phyloP scores from a whole-genome alignment of 2,888 invertebrate species.

The Tiliacea aurago region DNA sequence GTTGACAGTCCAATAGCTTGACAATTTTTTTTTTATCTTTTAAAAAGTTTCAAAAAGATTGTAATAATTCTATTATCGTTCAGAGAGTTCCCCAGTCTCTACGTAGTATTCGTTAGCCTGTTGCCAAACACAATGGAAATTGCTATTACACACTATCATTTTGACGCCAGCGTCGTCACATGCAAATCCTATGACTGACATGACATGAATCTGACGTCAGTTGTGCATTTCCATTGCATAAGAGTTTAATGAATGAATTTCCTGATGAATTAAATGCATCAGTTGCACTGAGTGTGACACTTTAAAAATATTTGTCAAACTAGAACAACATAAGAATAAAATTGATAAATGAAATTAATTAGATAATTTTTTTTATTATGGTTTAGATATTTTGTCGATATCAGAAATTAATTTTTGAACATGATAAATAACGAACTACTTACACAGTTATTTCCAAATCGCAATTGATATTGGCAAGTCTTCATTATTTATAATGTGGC shows the following conservation, averaged over 20 bases:
- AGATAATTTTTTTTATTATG: too few relatives aligned
- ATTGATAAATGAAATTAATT: background rate
- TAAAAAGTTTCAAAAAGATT: background rate
- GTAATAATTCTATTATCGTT: slow-evolving; percentile 13
- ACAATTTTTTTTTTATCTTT: background rate
- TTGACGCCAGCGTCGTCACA: slow-evolving; percentile 52
- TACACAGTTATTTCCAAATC: background rate
- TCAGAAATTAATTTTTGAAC: background rate
- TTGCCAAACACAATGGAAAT: slow-evolving; percentile 51
- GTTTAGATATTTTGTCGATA: too few relatives aligned
- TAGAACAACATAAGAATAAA: background rate
- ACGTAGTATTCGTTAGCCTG: background rate
- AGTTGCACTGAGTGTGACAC: background rate
- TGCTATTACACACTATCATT: slow-evolving; percentile 33
- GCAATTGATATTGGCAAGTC: background rate
- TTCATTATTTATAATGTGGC: too few relatives aligned
- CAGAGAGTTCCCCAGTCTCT: slow-evolving; percentile 22
- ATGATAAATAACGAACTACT: background rate
- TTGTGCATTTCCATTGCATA: slow-evolving; percentile 36
- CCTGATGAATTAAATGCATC: slow-evolving; percentile 3
- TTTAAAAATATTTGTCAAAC: background rate
- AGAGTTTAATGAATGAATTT: slow-evolving; percentile 27
- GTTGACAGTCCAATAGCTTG: background rate
- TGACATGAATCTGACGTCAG: slow-evolving; percentile 13
- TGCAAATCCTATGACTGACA: slow-evolving; percentile 13